Conservation (phyloP, 2,113 vertebrate species). For the Gulo gulo region DNA sequence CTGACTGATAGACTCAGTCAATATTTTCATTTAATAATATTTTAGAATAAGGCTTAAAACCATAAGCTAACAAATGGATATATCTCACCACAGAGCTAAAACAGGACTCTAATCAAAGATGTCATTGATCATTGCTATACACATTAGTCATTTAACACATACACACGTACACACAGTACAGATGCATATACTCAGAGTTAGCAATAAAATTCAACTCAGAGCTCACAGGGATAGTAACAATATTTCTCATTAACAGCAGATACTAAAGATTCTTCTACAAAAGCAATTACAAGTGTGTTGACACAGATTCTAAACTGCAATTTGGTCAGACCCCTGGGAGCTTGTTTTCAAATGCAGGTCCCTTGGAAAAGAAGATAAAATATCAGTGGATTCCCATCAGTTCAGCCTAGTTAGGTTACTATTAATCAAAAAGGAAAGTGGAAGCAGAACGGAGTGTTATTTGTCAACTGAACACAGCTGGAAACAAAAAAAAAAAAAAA, state of each 20-base stretch:
- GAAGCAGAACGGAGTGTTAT: conserved; percentile 19
- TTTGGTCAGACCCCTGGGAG: conserved; percentile 40
- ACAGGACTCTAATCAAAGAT: not conserved
- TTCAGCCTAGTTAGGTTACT: conserved; percentile 16
- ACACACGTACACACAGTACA: not conserved
- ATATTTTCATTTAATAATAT: conserved; percentile 21
- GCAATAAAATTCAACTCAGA: not conserved
- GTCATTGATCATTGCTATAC: not conserved
- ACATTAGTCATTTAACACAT: not conserved
- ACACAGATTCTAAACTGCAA: not conserved
- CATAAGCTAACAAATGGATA: conserved; percentile 3
- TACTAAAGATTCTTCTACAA: conserved; percentile 4
- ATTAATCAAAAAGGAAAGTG: conserved; percentile 58
- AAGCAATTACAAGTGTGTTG: conserved; percentile 47
- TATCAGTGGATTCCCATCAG: not conserved
- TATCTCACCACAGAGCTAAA: not conserved
- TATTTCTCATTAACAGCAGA: conserved; percentile 4
- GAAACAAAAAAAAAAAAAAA: not conserved
- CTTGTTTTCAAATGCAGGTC: conserved; percentile 15
- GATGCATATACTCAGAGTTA: not conserved
- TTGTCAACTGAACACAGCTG: conserved; percentile 39
- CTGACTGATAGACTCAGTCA: not conserved
- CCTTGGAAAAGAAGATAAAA: conserved; percentile 43
- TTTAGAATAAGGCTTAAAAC: conserved; percentile 36
- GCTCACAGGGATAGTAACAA: not conserved